A percentile compares a stretch with the other conserved stretches of the same genome.
Conservation (phyloP, 2,797 vertebrate genomes). For the Poecile montanus region DNA sequence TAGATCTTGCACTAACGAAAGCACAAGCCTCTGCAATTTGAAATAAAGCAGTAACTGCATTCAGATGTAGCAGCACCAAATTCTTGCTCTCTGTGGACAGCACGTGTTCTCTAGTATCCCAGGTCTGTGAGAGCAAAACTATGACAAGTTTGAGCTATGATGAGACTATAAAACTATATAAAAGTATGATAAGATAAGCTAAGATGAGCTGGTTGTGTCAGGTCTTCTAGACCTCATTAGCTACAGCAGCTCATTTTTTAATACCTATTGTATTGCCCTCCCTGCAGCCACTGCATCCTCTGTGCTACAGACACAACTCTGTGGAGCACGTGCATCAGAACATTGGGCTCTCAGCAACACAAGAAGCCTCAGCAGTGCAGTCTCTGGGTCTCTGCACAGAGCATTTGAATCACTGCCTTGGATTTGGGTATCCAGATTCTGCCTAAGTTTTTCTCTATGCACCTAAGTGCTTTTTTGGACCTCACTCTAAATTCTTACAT, state of each 20-base stretch:
- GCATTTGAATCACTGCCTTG: neutral
- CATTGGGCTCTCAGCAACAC: neutral
- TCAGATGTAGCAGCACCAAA: neutral
- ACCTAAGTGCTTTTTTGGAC: constrained; percentile 63
- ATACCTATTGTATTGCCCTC: neutral
- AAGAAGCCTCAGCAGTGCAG: neutral
- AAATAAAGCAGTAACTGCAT: neutral
- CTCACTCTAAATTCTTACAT: constrained; percentile 5
- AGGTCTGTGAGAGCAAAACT: neutral
- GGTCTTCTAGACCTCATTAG: neutral
- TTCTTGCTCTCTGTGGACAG: neutral
- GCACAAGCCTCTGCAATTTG: neutral
- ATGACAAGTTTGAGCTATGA: no score
- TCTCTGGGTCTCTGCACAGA: neutral
- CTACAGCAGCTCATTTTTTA: neutral
- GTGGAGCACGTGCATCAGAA: accelerated
- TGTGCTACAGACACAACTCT: neutral
- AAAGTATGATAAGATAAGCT: no score
- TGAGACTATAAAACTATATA: no score
- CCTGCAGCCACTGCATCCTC: neutral
- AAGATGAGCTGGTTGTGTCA: neutral
- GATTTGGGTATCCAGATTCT: constrained; percentile 12
- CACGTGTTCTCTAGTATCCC: neutral
- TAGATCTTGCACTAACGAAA: neutral
- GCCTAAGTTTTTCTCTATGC: constrained; percentile 9